These are phyloP conservation scores for Globodera rostochiensis DNA, from an alignment of 1,140 invertebrate genomes.

Conservation along the genomic window DNA sequence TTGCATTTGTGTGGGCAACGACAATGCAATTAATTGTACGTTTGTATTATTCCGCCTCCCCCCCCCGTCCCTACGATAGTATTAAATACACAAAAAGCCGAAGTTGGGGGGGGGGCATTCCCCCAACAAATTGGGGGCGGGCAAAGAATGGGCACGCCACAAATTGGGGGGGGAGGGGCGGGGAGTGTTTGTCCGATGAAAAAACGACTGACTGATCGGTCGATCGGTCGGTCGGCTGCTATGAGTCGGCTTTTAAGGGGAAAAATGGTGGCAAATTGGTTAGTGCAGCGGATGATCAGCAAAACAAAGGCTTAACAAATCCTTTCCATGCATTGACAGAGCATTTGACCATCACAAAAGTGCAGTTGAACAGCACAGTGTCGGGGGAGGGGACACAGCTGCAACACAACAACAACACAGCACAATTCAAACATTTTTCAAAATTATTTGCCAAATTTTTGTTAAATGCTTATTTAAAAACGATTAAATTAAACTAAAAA, in stretches of 20 bases:
- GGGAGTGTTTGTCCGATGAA: background rate
- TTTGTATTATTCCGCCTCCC: background rate
- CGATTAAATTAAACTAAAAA: no score
- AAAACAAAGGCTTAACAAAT: no score
- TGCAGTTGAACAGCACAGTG: background rate
- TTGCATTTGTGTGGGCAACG: background rate
- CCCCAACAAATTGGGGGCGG: no score
- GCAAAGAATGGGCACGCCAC: background rate
- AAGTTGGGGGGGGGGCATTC: background rate
- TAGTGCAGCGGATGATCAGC: no score
- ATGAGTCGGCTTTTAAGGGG: background rate
- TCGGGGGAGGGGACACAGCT: no score
- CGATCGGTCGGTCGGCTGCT: background rate
- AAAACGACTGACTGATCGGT: background rate
- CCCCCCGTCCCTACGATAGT: background rate
- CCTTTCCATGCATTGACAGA: background rate
- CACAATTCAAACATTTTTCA: no score
- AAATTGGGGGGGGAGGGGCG: background rate
- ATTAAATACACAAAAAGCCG: background rate
- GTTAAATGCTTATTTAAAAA: no score
- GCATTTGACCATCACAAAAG: background rate
- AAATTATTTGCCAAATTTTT: no score
- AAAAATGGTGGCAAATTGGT: background rate
- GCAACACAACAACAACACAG: no score
- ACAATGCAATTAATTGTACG: background rate